phyloP scores from a whole-genome alignment of 2,888 invertebrate species.

The Nudaria mundana region DNA sequence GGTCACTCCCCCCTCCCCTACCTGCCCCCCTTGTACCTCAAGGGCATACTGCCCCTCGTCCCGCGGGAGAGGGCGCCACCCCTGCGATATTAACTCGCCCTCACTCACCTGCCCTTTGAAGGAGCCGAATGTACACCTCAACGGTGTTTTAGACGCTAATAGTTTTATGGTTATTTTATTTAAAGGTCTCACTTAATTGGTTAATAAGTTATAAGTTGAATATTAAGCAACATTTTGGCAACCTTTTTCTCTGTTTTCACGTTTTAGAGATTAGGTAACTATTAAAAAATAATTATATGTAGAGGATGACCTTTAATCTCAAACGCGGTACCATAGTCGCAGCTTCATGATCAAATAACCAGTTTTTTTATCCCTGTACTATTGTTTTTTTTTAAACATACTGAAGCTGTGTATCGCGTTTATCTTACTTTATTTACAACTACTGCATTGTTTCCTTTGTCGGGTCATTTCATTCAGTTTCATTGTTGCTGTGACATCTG shows the following conservation, averaged over 20 bases:
- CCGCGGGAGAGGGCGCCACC: slow-evolving; percentile 42
- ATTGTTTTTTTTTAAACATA: too few species aligned
- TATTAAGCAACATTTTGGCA: neutral
- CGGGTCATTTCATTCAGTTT: too few species aligned
- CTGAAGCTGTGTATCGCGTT: too few species aligned
- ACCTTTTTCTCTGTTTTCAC: neutral
- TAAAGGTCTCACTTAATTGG: slow-evolving; percentile 6
- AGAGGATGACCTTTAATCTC: too few species aligned
- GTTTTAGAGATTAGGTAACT: too few species aligned
- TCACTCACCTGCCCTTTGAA: slow-evolving; percentile 71
- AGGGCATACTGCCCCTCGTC: slow-evolving; percentile 27
- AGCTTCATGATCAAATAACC: too few species aligned
- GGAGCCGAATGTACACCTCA: slow-evolving; percentile 49
- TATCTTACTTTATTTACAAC: too few species aligned
- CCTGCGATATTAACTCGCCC: slow-evolving; percentile 58
- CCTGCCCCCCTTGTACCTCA: slow-evolving; percentile 6
- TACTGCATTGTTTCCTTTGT: too few species aligned
- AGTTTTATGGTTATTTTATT: slow-evolving; percentile 21
- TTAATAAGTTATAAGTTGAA: neutral
- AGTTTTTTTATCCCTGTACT: too few species aligned
- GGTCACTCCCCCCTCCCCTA: slow-evolving; percentile 25
- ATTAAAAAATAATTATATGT: too few species aligned
- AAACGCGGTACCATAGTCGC: too few species aligned
- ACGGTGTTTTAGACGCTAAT: slow-evolving; percentile 34
- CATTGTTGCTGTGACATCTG: too few species aligned